A percentile compares a stretch with the other conserved stretches of the same genome.
Evolutionary conservation across 1,140 invertebrate genomes (phyloP).

Genomic region (Drosophila watanabei): DNA sequence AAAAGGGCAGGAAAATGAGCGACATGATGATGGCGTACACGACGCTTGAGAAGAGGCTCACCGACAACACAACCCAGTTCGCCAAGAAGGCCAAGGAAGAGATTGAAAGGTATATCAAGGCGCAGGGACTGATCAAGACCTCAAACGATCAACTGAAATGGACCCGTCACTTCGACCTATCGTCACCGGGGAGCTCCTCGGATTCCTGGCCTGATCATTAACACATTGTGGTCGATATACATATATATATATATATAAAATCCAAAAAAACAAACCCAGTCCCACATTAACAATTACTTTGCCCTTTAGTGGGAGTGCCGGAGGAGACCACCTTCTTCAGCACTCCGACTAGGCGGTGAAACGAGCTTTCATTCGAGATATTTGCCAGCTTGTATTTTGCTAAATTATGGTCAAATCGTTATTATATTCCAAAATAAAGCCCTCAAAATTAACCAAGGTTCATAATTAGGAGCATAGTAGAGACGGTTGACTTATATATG

Average conservation of each 20-base stretch:
- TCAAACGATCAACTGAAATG: slow-evolving; percentile 24
- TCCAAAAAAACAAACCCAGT: too few relatives aligned
- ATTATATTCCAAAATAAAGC: neutral
- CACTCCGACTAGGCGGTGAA: slow-evolving; percentile 5
- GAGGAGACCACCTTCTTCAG: neutral
- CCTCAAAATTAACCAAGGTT: neutral
- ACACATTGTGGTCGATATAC: neutral
- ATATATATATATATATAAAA: too few relatives aligned
- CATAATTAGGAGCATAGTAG: neutral
- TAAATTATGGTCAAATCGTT: slow-evolving; percentile 18
- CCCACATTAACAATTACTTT: neutral
- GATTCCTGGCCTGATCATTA: neutral
- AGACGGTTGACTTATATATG: neutral
- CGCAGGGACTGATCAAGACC: slow-evolving; percentile 35
- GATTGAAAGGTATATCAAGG: slow-evolving; percentile 41
- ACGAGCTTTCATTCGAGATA: neutral
- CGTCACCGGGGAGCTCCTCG: neutral
- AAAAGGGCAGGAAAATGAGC: slow-evolving; percentile 35
- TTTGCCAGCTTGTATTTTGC: neutral
- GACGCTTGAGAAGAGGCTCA: neutral
- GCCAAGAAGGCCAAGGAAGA: slow-evolving; percentile 18
- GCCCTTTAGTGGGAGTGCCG: slow-evolving; percentile 2
- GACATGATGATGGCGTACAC: slow-evolving; percentile 29
- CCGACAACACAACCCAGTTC: neutral
- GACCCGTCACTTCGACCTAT: neutral